Conservation (phyloP, 1,140 invertebrate genomes). For the Brachionus plicatilis region DNA sequence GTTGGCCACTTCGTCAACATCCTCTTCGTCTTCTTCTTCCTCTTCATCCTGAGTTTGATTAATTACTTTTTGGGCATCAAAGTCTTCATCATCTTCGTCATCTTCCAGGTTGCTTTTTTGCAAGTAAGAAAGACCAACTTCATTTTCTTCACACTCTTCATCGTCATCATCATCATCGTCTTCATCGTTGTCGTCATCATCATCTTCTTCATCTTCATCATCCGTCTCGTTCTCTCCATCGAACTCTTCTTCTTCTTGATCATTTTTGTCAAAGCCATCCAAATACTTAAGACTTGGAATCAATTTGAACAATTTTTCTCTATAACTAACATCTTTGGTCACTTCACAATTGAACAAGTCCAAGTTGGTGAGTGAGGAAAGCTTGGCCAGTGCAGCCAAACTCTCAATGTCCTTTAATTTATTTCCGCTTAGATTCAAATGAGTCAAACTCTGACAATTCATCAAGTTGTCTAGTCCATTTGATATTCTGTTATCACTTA, state of each 20-base stretch:
- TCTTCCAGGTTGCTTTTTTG: constrained; percentile 65
- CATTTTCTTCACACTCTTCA: constrained; percentile 57
- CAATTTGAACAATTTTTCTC: constrained; percentile 84
- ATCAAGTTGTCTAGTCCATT: constrained; percentile 74
- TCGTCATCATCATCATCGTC: constrained; percentile 54
- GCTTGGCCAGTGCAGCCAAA: constrained; percentile 77
- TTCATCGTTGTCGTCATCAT: constrained; percentile 51
- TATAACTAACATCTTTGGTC: constrained; percentile 79
- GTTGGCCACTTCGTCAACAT: constrained; percentile 43
- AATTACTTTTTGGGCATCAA: constrained; percentile 48
- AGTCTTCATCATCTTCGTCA: constrained; percentile 65
- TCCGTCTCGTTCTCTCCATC: constrained; percentile 40
- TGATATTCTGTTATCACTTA: constrained; percentile 81
- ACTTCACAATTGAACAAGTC: constrained; percentile 96
- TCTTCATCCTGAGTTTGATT: constrained; percentile 60
- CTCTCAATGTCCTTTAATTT: constrained; percentile 90
- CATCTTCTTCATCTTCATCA: constrained; percentile 48
- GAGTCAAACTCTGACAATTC: constrained; percentile 78
- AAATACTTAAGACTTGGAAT: constrained; percentile 82
- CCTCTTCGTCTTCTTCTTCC: constrained; percentile 63
- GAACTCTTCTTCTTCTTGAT: constrained; percentile 60
- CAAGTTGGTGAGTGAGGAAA: constrained; percentile 59
- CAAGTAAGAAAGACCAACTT: constrained; percentile 65
- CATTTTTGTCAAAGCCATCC: constrained; percentile 71
- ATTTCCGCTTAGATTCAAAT: constrained; percentile 90